Conservation (phyloP, 2,888 invertebrate species). For the Bembecia ichneumoniformis region DNA sequence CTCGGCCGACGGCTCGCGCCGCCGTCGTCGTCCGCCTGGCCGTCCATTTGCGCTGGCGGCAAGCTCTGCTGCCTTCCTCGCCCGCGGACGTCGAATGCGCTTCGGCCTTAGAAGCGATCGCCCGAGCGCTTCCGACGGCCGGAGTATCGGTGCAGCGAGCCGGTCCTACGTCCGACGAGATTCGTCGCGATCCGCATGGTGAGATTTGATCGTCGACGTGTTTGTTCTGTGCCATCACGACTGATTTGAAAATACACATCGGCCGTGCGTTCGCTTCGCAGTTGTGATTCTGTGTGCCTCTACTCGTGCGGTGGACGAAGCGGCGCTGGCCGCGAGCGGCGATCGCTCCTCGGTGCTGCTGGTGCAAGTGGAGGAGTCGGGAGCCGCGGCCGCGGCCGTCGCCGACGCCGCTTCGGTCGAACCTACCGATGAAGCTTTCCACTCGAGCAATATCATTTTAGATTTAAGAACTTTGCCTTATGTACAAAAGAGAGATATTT, state of each 20-base stretch:
- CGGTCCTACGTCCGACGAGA: conserved; percentile 7
- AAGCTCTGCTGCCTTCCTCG: conserved; percentile 26
- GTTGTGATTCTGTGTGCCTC: conserved; percentile 31
- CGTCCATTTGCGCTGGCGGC: conserved; percentile 30
- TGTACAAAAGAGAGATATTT: conserved; percentile 10
- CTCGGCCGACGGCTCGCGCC: conserved; percentile 16
- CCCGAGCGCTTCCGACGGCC: conserved; percentile 21
- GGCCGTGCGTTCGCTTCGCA: conserved; percentile 9
- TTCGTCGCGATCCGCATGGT: conserved; percentile 28
- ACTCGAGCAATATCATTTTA: conserved; percentile 25
- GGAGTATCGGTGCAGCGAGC: conserved; percentile 20
- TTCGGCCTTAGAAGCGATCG: conserved; percentile 13
- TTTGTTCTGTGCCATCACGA: not conserved
- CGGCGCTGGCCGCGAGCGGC: conserved; percentile 7
- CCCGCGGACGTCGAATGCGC: conserved; percentile 16
- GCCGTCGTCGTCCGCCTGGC: conserved; percentile 21
- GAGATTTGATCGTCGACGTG: conserved; percentile 2
- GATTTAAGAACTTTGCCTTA: conserved; percentile 17
- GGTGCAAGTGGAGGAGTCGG: conserved; percentile 3
- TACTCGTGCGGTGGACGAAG: conserved; percentile 5
- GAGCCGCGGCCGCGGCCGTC: not conserved
- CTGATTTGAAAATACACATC: not conserved
- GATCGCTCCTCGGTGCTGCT: conserved; percentile 14
- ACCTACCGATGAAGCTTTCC: conserved; percentile 8
- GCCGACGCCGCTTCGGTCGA: not conserved